Conservation (phyloP, 2,888 invertebrate genomes). For the Lepeophtheirus nordmannii region DNA sequence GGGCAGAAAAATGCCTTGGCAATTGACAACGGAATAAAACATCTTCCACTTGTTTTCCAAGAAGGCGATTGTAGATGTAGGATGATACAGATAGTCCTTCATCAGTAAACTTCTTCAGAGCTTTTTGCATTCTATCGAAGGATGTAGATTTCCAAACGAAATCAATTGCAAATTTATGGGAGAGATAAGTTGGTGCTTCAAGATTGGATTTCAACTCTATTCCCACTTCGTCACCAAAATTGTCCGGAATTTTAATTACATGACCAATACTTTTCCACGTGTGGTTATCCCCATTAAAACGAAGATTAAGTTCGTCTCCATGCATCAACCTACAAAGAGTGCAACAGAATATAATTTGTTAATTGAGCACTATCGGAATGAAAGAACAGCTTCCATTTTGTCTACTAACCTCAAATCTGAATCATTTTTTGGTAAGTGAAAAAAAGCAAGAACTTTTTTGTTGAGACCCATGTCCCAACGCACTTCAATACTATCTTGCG, state of each 20-base stretch:
- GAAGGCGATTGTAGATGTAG: constrained; percentile 87
- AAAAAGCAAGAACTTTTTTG: constrained; percentile 93
- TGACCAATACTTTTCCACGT: constrained; percentile 96
- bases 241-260: constrained; percentile 66
- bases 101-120: constrained; percentile 82
- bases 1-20: constrained; percentile 92
- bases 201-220: constrained; percentile 82
- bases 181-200: constrained; percentile 82
- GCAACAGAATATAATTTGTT: constrained; percentile 9
- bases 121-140: constrained; percentile 91
- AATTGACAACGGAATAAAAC: constrained; percentile 74
- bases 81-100: constrained; percentile 92
- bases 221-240: constrained; percentile 94
- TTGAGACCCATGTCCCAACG: constrained; percentile 97
- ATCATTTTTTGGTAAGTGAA: constrained; percentile 89
- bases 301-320: constrained; percentile 84
- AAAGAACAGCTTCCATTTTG: not conserved
- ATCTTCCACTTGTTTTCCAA: constrained; percentile 76
- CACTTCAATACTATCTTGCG: constrained; percentile 93
- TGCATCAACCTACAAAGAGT: constrained; percentile 77
- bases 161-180: constrained; percentile 90
- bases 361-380: no score
- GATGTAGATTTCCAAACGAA: constrained; percentile 99
- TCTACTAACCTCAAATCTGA: constrained; percentile 41
- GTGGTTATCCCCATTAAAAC: constrained; percentile 80